phyloP scores from a whole-genome alignment of 1,140 invertebrate genomes.

The Drosophila sproati region DNA sequence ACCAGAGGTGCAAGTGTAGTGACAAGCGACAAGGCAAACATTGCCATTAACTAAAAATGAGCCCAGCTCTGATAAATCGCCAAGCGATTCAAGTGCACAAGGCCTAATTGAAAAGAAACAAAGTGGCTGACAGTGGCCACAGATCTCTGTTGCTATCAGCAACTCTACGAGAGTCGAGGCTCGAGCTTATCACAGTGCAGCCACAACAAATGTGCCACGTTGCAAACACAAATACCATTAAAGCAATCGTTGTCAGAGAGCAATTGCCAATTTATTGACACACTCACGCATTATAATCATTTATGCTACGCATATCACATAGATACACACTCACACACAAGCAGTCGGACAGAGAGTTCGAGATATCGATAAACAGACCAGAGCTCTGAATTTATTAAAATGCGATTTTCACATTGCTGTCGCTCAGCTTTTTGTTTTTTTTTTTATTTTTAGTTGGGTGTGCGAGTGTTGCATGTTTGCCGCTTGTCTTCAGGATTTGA shows the following conservation, averaged over 20 bases:
- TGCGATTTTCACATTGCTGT: slow-evolving; percentile 76
- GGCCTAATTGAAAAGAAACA: slow-evolving; percentile 65
- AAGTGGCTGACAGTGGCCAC: neutral
- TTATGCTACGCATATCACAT: slow-evolving; percentile 37
- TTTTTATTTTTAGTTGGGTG: slow-evolving; percentile 20
- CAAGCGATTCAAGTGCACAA: slow-evolving; percentile 72
- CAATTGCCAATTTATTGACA: slow-evolving; percentile 69
- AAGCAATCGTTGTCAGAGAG: neutral
- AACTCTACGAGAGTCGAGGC: neutral
- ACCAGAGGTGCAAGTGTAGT: slow-evolving; percentile 23
- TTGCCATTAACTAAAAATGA: slow-evolving; percentile 20
- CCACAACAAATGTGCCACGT: slow-evolving; percentile 53
- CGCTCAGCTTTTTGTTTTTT: neutral
- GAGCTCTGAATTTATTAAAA: slow-evolving; percentile 79
- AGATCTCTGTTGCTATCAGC: slow-evolving; percentile 24
- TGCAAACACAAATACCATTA: neutral
- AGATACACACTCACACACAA: slow-evolving; percentile 16
- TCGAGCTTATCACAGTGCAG: slow-evolving; percentile 35
- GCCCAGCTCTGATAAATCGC: slow-evolving; percentile 40
- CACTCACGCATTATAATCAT: slow-evolving; percentile 77
- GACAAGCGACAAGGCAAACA: slow-evolving; percentile 32
- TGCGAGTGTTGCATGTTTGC: slow-evolving; percentile 57
- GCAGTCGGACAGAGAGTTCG: slow-evolving; percentile 30
- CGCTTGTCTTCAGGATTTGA: slow-evolving; percentile 48
- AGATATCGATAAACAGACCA: slow-evolving; percentile 75